Evolutionary conservation across 2,888 invertebrate genomes (phyloP), one percentile per base, ranked within the genome.

Genomic region (Campoletis raptor): DNA sequence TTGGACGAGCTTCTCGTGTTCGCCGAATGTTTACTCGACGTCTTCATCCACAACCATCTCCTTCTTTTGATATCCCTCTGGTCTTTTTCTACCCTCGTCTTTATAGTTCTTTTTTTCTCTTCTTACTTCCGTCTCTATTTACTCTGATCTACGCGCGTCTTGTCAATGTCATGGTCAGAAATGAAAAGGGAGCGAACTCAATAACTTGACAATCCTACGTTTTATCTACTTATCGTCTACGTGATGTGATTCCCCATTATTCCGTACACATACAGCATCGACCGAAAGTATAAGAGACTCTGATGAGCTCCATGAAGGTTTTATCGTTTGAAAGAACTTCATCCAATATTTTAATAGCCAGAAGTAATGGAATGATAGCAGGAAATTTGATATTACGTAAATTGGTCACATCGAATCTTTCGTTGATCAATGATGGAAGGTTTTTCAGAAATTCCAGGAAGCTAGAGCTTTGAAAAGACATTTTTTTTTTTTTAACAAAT

Each of bases 1-100:
- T 81, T 66, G 42, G 82, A 81, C 77, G 80, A 69, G 61, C 72
- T 80, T 83, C 83, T 87, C 85, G 86, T 88, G 85, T 87, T 88
- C 87, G 54, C 42, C 74, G 81, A 89, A 88, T 88, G 88, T 90
- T 89, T 88, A 88, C 87, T 88, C 85, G 73, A 80, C 85, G 85
- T 85, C 87, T 89, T 89, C 85, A 88, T 88, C 83, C 82, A 76
- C 85, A 61, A 85, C 77, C 86, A 78, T 83, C 84, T 74, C 87
- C 64, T 78, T 69, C 78, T 61, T 85, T 67, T 81, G 81, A 87
- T 86, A 88, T 88, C 57, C 77, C 64, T 69, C 73, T 10, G 12
- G n/a, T 70, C 36, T 67, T 48, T 67, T 54, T 66, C 42, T 45
- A 42, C 61, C 61, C 37, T 40, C 61, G 69, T 64, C 48, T 66